Evolutionary conservation across 2,797 vertebrate species (phyloP), one percentile per base, ranked within the genome.

Genomic region (Harpagifer antarcticus): DNA sequence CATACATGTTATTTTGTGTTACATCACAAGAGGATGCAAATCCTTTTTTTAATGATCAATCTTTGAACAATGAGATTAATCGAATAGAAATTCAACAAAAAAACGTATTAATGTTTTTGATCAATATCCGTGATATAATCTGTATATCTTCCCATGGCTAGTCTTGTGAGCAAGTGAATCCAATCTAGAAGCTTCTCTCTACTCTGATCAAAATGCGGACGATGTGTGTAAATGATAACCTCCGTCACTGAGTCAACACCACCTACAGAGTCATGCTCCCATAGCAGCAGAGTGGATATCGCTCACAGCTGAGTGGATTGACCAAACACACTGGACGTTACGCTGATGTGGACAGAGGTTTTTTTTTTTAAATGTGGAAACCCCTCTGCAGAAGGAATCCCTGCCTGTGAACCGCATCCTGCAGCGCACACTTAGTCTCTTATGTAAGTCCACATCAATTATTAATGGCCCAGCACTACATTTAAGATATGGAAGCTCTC

Each of bases 381-480:
- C 79, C 81, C 87, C 85, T 45, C 43, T 62, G 79, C 78, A 78
- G 86, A 75, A 1, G 81, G 72, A 84, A 77, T 87, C 81, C 86
- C 77, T 62, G 75, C 79, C 66, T 14, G 71, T 76, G 79, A 83
- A 78, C 60, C 56, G 66, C 63, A 76, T 76, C 62, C 81, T 69
- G 67, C 68, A 59, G 80, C 1, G 0, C 66, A 47, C 78, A 55
- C 60, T 76, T 81, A 59, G 64, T 76, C 53, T 81, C 82, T 92
- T 90, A 89, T 71, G 85, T 82, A 86, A 91, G 86, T 78, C 19
- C 31, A 64, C 83, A 88, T 91, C 65, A 64, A 91, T 83, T 81
- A 90, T 90, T 86, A 82, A 92, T 67, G 79, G 48, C 77, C 57
- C 63, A 5, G 78, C 31, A 75, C 78, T 85, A 76, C 79, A 85